phyloP scores from a whole-genome alignment of 2,888 invertebrate species.

The Drosophila formosana region DNA sequence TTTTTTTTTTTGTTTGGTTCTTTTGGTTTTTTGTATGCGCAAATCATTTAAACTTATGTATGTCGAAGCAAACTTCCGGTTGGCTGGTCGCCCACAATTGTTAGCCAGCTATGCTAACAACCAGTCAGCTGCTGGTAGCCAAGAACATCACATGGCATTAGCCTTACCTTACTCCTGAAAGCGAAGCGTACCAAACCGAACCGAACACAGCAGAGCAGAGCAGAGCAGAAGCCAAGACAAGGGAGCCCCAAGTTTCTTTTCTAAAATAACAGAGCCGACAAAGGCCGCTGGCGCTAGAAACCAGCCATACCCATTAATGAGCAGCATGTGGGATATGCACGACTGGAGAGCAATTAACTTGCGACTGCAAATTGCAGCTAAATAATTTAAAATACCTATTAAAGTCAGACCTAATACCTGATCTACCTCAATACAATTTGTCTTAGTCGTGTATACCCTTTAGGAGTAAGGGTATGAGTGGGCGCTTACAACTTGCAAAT shows the following conservation, averaged over 20 bases:
- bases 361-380: not conserved
- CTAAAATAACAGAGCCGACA: constrained; percentile 67
- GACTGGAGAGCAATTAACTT: not conserved
- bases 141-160: constrained; percentile 24
- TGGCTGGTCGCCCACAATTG: constrained; percentile 51
- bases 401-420: too few relatives aligned
- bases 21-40: constrained; percentile 22
- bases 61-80: constrained; percentile 61
- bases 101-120: constrained; percentile 26
- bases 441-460: constrained; percentile 21
- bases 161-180: constrained; percentile 15
- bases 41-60: constrained; percentile 74
- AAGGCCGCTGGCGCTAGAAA: constrained; percentile 24
- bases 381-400: not conserved
- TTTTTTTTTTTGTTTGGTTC: constrained; percentile 36
- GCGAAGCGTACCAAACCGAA: constrained; percentile 3
- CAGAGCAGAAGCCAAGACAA: constrained; percentile 32
- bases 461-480: not conserved
- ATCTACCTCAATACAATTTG: not conserved
- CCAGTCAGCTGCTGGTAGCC: constrained; percentile 22
- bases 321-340: not conserved
- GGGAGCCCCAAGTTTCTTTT: constrained; percentile 59
- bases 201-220: not conserved
- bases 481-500: constrained; percentile 53
- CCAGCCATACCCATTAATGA: constrained; percentile 18